Percentiles rank a stretch among this genome's conserved stretches.
These are phyloP conservation scores for Ceratina australensis DNA, from an alignment of 1,140 invertebrate species.

Conservation along the genomic window DNA sequence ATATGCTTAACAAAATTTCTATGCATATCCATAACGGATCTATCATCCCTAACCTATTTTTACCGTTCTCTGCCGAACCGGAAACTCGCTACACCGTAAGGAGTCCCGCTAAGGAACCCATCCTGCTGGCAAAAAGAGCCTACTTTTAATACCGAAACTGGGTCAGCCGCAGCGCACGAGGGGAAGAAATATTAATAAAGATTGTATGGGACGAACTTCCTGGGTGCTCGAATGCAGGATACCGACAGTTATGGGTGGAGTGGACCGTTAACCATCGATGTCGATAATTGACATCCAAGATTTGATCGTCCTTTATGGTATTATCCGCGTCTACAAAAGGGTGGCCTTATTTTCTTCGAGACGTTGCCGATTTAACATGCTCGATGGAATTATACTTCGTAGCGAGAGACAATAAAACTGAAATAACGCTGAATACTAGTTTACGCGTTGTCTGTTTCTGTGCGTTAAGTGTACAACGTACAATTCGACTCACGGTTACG, in stretches of 20 bases:
- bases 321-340: conserved; percentile 51
- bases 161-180: conserved; percentile 19
- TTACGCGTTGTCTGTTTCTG: too few relatives aligned
- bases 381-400: background rate
- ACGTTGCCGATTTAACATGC: conserved; percentile 8
- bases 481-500: background rate
- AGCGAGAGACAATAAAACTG: too few relatives aligned
- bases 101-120: conserved; percentile 55
- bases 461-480: too few relatives aligned
- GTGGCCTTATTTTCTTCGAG: conserved; percentile 34
- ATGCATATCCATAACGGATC: background rate
- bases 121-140: conserved; percentile 57
- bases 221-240: conserved; percentile 56
- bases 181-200: conserved; percentile 71
- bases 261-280: conserved; percentile 68
- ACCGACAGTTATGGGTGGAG: conserved; percentile 60
- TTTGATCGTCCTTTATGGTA: conserved; percentile 48
- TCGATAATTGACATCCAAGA: conserved; percentile 60
- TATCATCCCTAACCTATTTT: conserved; percentile 48
- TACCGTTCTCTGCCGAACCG: conserved; percentile 34
- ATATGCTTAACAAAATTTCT: background rate
- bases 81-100: conserved; percentile 53
- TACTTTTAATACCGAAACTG: conserved; percentile 46
- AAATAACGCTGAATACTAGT: too few relatives aligned
- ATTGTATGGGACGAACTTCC: conserved; percentile 67